Base-by-base conservation (phyloP, 2,797 vertebrate genomes). In the Sylvilagus floridanus region DNA sequence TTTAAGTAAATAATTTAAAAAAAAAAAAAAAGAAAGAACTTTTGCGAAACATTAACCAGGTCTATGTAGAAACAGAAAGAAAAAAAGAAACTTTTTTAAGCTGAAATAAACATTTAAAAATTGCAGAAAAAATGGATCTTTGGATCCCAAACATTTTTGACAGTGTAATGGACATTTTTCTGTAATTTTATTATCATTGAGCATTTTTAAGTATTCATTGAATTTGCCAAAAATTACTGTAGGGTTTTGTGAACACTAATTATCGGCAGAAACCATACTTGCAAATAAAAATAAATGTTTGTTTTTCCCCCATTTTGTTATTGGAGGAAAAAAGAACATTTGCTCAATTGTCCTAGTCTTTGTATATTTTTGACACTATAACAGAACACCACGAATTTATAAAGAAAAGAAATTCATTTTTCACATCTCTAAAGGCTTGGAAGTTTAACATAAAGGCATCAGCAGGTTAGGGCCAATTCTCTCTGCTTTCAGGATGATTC, bases 161-260 rank as follows among this genome's bases (percentile, higher is more conserved):
- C 81, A 94, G 91, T 97, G 30, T 90, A 96, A 97, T 94, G 69
- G 91, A 97, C 96, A 96, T 57, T 97, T 98, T 98, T 98, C 97
- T 98, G 97, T 97, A 96, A 97, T 92, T 98, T 98, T 98, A 97
- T 98, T 98, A 98, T 78, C 93, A 95, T 95, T 97, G 96, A 94
- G 60, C 97, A 97, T 97, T 98, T 97, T 98, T 88, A 93, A 54
- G 93, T 94, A 93, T 96, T 98, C 96, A 96, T 97, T 54, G 21
- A 97, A 82, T 98, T 98, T 97, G 97, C 95, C 94, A 96, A 96
- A 96, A 95, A 93, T 97, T 97, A 96, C 95, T 97, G 96, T 98
- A 0, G 89, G 28, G 87, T 98, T 57, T 97, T 98, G 97, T 98
- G 97, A 96, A 66, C 97, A 96, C 97, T 97, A 94, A 77, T 66